A percentile compares a stretch with the other conserved stretches of the same genome.
phyloP scores from a whole-genome alignment of 1,140 invertebrate genomes.

The Delia radicum region DNA sequence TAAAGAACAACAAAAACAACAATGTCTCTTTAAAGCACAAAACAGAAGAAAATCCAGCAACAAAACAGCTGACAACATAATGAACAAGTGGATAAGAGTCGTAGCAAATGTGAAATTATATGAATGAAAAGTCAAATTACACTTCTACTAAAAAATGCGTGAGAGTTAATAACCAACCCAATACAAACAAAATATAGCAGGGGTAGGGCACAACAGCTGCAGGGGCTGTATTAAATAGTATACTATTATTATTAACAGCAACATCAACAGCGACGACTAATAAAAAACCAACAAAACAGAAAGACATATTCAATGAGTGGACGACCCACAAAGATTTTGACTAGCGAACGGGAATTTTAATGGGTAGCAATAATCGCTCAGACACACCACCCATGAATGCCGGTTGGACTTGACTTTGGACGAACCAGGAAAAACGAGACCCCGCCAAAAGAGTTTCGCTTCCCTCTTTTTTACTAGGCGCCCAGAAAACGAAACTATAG shows the following conservation, averaged over 20 bases:
- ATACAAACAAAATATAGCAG: background rate
- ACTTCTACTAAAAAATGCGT: no score
- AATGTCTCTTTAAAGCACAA: no score
- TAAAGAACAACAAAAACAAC: no score
- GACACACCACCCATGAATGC: slow-evolving; percentile 26
- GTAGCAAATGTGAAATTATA: no score
- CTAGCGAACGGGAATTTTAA: slow-evolving; percentile 14
- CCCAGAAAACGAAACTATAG: slow-evolving; percentile 33
- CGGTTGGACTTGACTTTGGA: slow-evolving; percentile 31
- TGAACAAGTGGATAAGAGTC: no score
- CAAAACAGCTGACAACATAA: background rate
- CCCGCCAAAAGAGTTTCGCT: slow-evolving; percentile 56
- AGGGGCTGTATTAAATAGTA: background rate
- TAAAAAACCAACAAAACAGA: background rate
- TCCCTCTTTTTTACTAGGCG: slow-evolving; percentile 56
- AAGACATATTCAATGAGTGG: background rate
- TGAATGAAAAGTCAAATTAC: no score
- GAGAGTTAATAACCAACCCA: background rate
- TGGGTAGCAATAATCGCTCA: slow-evolving; percentile 7
- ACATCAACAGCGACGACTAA: background rate
- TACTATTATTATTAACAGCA: background rate
- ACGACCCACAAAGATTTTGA: slow-evolving; percentile 13
- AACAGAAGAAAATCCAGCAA: no score
- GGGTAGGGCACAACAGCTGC: background rate
- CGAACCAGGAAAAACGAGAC: slow-evolving; percentile 55